A percentile compares a stretch with the other conserved stretches of the same genome.
Evolutionary conservation across 2,888 invertebrate species (phyloP).

Genomic region (Neria commutata): DNA sequence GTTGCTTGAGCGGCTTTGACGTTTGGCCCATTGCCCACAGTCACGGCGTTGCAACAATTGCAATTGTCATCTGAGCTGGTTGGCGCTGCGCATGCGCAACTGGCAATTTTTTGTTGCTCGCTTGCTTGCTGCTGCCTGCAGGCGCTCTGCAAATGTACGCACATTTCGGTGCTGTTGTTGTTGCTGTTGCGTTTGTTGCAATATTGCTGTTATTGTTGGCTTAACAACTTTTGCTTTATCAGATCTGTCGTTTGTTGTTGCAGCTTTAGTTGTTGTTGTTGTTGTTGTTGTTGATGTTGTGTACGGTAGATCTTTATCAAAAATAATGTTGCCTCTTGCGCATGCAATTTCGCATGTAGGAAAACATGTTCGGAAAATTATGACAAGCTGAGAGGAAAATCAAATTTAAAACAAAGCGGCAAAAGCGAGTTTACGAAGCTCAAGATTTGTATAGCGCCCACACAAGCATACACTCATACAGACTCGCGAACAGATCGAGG

Average conservation of each 20-base stretch:
- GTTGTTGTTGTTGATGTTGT: neutral
- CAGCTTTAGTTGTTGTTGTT: too few relatives aligned
- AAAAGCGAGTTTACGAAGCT: neutral
- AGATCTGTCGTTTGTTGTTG: slow-evolving; percentile 46
- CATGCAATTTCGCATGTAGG: slow-evolving; percentile 31
- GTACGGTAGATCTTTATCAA: slow-evolving; percentile 47
- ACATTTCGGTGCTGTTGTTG: slow-evolving; percentile 6
- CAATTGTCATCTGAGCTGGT: neutral
- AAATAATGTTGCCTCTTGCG: slow-evolving; percentile 37
- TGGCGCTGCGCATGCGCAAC: slow-evolving; percentile 5
- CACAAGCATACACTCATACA: too few relatives aligned
- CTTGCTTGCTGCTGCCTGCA: slow-evolving; percentile 13
- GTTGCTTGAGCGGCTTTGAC: too few relatives aligned
- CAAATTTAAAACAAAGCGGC: slow-evolving; percentile 10
- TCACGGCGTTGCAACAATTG: neutral
- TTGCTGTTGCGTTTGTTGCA: slow-evolving; percentile 27
- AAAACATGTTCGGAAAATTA: slow-evolving; percentile 51
- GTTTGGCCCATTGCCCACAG: slow-evolving; percentile 14
- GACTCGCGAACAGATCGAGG: too few relatives aligned
- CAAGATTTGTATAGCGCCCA: too few relatives aligned
- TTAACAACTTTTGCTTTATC: slow-evolving; percentile 45
- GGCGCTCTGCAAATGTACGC: slow-evolving; percentile 5
- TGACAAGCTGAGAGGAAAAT: slow-evolving; percentile 44
- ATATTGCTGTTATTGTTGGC: slow-evolving; percentile 23
- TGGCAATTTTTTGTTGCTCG: slow-evolving; percentile 10